A percentile compares a stretch with the other conserved stretches of the same genome.
Evolutionary conservation across 2,797 vertebrate genomes (phyloP).

Genomic region (Dermochelys coriacea): DNA sequence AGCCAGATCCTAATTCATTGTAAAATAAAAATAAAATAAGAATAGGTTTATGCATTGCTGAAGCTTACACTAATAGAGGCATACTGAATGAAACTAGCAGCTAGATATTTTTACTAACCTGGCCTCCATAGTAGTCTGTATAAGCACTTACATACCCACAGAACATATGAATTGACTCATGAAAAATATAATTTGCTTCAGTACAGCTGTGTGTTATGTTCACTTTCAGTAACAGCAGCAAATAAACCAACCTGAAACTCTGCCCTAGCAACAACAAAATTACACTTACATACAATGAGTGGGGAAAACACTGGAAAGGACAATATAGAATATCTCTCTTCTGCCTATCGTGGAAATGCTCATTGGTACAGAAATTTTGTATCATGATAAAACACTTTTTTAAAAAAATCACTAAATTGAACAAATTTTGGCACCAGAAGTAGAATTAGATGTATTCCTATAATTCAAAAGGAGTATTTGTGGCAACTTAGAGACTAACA

Average conservation of each 20-base stretch:
- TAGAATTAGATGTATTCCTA: background rate
- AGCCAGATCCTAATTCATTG: background rate
- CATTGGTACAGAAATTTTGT: background rate
- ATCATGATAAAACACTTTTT: background rate
- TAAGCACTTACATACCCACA: background rate
- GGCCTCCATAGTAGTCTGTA: too few relatives aligned
- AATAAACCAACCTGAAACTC: background rate
- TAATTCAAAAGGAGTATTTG: too few relatives aligned
- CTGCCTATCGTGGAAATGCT: background rate
- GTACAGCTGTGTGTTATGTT: background rate
- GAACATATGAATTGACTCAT: background rate
- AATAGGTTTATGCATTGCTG: background rate
- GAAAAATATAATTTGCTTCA: background rate
- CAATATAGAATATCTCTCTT: background rate
- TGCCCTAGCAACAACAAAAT: background rate
- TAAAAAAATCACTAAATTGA: background rate
- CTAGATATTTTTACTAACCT: background rate
- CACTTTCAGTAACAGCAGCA: background rate
- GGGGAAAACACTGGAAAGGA: background rate
- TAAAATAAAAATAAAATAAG: background rate
- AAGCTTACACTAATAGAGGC: background rate
- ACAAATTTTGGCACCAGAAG: background rate
- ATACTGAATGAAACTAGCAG: background rate
- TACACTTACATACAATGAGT: background rate
- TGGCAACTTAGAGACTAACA: too few relatives aligned